Percentiles rank a stretch among this genome's conserved stretches.
Evolutionary conservation across 2,888 invertebrate species (phyloP).

Genomic region (Drosophila eohydei): DNA sequence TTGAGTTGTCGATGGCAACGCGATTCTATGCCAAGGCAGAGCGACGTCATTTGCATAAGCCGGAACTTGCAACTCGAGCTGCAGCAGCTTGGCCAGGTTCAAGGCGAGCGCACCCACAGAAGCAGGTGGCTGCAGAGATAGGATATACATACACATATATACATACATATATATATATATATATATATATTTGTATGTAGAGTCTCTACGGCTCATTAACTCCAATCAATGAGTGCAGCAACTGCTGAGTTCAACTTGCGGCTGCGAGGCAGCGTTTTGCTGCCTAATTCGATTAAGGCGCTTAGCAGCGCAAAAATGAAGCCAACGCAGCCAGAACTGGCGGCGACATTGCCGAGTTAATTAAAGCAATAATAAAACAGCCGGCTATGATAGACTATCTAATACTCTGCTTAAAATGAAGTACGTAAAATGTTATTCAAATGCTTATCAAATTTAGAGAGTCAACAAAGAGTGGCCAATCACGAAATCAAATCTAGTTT

Average conservation of each 20-base stretch:
- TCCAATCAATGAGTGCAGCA: constrained; percentile 67
- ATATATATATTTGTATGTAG: neutral
- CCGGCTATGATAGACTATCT: neutral
- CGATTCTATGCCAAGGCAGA: constrained; percentile 49
- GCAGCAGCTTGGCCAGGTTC: constrained; percentile 31
- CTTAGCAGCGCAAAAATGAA: constrained; percentile 42
- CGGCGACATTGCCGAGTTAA: constrained; percentile 60
- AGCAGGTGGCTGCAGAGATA: constrained; percentile 13
- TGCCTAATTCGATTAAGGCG: constrained; percentile 73
- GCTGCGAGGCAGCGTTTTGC: constrained; percentile 18
- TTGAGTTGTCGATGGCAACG: constrained; percentile 48
- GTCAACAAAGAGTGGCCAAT: no score
- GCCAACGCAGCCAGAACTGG: constrained; percentile 8
- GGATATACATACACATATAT: neutral
- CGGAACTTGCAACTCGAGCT: constrained; percentile 51
- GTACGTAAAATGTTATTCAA: neutral
- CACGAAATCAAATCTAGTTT: no score
- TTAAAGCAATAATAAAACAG: constrained; percentile 40
- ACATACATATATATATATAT: neutral
- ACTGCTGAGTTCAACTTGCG: constrained; percentile 20
- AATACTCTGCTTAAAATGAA: neutral
- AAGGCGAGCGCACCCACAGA: constrained; percentile 38
- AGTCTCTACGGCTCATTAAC: constrained; percentile 64
- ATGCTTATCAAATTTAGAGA: neutral
- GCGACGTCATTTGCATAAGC: constrained; percentile 61